Conservation (phyloP, 2,797 vertebrate genomes). For the Anisognathus igniventris region DNA sequence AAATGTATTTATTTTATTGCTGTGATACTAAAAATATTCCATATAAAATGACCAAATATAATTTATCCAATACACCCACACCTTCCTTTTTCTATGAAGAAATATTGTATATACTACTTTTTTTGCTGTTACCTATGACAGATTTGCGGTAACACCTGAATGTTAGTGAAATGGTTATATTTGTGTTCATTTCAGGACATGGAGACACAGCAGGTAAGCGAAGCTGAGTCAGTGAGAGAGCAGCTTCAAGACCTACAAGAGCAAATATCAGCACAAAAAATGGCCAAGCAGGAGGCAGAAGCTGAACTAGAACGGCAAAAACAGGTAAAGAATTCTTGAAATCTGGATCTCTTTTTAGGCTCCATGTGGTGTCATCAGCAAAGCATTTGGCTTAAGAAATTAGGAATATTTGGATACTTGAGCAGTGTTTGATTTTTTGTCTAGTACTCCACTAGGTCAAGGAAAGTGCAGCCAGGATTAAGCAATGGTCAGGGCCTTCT, state of each 20-base stretch:
- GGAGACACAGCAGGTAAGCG: conserved; percentile 87
- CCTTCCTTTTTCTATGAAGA: background rate
- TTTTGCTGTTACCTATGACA: background rate
- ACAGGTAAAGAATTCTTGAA: conserved; percentile 75
- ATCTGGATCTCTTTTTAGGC: background rate
- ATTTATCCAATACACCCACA: background rate
- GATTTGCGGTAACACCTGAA: background rate
- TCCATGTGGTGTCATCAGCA: background rate
- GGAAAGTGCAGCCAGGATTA: background rate
- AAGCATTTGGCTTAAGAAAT: background rate
- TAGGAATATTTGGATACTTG: background rate
- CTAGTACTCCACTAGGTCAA: background rate
- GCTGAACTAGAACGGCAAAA: conserved; percentile 90
- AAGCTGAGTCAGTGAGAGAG: conserved; percentile 87
- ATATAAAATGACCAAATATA: background rate
- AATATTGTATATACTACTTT: background rate
- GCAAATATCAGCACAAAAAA: conserved; percentile 78
- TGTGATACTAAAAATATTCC: background rate
- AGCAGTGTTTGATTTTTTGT: background rate
- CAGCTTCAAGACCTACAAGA: conserved; percentile 88
- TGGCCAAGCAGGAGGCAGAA: conserved; percentile 87
- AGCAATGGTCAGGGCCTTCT: background rate
- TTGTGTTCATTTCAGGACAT: conserved; percentile 79
- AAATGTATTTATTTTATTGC: background rate
- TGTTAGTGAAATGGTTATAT: background rate